A percentile compares a stretch with the other conserved stretches of the same genome.
Conservation (phyloP, 2,797 vertebrate genomes). For the Ctenosaura bakeri region DNA sequence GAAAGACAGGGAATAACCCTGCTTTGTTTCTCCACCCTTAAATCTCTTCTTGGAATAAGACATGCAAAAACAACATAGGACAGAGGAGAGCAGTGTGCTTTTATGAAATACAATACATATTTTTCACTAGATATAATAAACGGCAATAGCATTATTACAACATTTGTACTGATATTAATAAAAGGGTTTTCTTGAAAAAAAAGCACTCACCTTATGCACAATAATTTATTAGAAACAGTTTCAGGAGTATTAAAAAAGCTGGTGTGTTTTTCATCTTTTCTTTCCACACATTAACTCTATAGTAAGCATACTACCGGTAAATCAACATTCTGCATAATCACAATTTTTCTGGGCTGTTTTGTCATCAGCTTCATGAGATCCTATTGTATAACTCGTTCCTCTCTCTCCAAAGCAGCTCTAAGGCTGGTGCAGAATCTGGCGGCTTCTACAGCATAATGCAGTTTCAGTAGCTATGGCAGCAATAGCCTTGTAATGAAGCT, state of each 20-base stretch:
- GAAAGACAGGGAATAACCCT: constrained; percentile 8
- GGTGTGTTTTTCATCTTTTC: constrained; percentile 47
- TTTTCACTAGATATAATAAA: constrained; percentile 33
- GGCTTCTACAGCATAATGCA: constrained; percentile 78
- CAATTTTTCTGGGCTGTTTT: constrained; percentile 58
- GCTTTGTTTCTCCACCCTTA: constrained; percentile 29
- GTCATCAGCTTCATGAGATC: constrained; percentile 65
- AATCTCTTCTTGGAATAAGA: constrained; percentile 1
- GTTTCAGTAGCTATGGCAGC: constrained; percentile 76
- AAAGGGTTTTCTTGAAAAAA: constrained; percentile 51
- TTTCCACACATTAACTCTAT: constrained; percentile 57
- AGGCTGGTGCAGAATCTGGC: constrained; percentile 72
- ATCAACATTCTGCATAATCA: constrained; percentile 61
- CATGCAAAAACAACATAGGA: not conserved
- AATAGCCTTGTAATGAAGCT: constrained; percentile 45
- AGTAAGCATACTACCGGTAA: constrained; percentile 45
- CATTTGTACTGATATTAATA: constrained; percentile 45
- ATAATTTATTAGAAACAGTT: constrained; percentile 51
- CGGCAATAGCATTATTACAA: constrained; percentile 52
- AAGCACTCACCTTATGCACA: constrained; percentile 52
- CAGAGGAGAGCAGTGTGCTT: not conserved
- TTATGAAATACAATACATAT: constrained; percentile 37
- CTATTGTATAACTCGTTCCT: constrained; percentile 68
- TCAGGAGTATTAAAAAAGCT: constrained; percentile 20
- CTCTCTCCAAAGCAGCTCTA: constrained; percentile 66